These are phyloP conservation scores for Epinephelus cyanopodus DNA, from an alignment of 2,113 vertebrate genomes.

Conservation along the genomic window DNA sequence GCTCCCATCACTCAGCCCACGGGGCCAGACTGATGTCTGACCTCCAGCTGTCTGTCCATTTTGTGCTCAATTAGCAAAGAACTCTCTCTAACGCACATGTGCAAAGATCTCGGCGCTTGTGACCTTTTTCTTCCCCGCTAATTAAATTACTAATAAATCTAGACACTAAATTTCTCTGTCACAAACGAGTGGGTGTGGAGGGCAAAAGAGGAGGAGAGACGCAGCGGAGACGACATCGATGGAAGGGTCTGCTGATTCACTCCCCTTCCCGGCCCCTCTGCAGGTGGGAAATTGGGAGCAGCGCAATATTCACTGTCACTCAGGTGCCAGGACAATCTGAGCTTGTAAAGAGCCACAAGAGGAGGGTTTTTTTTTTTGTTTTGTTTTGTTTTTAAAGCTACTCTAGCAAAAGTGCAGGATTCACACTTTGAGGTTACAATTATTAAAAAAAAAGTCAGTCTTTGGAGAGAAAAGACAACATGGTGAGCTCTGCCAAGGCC, in stretches of 20 bases:
- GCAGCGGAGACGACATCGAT: neutral
- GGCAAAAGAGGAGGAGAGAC: slow-evolving; percentile 16
- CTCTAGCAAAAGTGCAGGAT: neutral
- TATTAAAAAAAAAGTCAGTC: neutral
- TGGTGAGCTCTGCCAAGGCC: slow-evolving; percentile 12
- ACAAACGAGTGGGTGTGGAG: slow-evolving; percentile 44
- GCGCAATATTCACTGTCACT: slow-evolving; percentile 6
- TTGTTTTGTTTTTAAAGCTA: too few species aligned
- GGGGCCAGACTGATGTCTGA: slow-evolving; percentile 69
- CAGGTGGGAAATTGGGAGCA: slow-evolving; percentile 25
- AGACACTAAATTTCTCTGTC: slow-evolving; percentile 46
- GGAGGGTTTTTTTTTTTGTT: too few species aligned
- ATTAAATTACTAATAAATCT: slow-evolving; percentile 76
- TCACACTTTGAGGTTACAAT: slow-evolving; percentile 8
- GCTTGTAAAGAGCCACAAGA: slow-evolving; percentile 10
- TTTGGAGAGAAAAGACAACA: neutral
- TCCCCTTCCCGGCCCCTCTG: slow-evolving; percentile 6
- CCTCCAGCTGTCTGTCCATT: slow-evolving; percentile 78
- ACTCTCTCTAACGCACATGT: slow-evolving; percentile 52
- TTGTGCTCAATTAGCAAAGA: slow-evolving; percentile 76
- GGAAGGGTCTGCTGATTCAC: slow-evolving; percentile 44
- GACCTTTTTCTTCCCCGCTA: slow-evolving; percentile 65
- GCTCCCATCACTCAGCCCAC: slow-evolving; percentile 50
- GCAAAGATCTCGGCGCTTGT: slow-evolving; percentile 39
- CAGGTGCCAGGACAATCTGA: slow-evolving; percentile 19